phyloP scores from a whole-genome alignment of 2,888 invertebrate species.

The Mechanitis mazaeus region DNA sequence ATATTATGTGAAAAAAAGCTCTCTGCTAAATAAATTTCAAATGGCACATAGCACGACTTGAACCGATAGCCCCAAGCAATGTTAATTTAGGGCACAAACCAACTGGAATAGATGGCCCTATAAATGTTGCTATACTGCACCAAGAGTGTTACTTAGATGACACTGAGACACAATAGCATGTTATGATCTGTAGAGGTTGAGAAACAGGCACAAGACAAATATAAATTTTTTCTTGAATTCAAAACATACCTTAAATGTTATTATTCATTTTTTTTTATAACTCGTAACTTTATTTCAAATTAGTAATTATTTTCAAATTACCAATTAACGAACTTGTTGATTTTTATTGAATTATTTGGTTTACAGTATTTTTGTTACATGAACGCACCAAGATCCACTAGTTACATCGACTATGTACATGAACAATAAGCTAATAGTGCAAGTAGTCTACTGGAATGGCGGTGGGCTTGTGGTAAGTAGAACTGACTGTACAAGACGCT shows the following conservation, averaged over 20 bases:
- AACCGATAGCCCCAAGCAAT: constrained; percentile 21
- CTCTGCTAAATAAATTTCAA: constrained; percentile 22
- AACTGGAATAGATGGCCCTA: constrained; percentile 35
- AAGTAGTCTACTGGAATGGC: neutral
- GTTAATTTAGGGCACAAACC: constrained; percentile 28
- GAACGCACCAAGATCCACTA: too few relatives aligned
- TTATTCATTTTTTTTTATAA: neutral
- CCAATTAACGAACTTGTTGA: too few relatives aligned
- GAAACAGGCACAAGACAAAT: too few relatives aligned
- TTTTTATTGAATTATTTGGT: too few relatives aligned
- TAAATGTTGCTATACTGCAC: constrained; percentile 41
- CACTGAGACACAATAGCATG: constrained; percentile 37
- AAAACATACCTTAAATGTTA: too few relatives aligned
- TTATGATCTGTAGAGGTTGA: too few relatives aligned
- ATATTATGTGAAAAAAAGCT: constrained; percentile 4
- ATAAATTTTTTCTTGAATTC: too few relatives aligned
- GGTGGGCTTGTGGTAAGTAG: neutral
- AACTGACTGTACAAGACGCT: neutral
- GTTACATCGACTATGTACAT: neutral
- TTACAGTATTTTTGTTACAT: too few relatives aligned
- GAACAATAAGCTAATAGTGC: neutral
- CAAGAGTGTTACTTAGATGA: constrained; percentile 35
- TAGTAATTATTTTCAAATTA: neutral
- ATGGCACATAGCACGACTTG: constrained; percentile 20
- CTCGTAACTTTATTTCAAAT: too few relatives aligned